Conservation (phyloP, 1,140 invertebrate genomes). For the Eupristina koningsbergeri region DNA sequence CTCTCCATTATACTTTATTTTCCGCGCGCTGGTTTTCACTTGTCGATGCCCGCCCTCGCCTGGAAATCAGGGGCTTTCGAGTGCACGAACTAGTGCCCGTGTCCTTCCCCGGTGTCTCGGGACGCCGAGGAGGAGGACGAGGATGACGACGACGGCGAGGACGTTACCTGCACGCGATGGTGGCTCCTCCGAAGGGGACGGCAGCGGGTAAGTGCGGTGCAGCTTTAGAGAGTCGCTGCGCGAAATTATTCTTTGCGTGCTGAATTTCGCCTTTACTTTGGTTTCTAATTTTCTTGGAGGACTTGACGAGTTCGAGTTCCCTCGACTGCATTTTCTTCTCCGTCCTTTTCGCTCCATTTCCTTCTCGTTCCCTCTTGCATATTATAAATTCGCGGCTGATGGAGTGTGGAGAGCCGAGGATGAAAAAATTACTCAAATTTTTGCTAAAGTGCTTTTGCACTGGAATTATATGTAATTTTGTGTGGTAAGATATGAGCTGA, state of each 20-base stretch:
- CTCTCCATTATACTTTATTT: conserved; percentile 15
- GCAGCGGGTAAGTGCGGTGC: conserved; percentile 2
- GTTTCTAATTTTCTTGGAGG: conserved; percentile 43
- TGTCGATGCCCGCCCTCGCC: not conserved
- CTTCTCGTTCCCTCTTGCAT: not conserved
- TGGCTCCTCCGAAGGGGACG: conserved; percentile 11
- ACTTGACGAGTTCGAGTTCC: not conserved
- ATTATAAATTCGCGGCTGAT: not conserved
- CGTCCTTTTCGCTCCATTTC: not conserved
- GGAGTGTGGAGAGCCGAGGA: not conserved
- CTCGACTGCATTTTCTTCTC: not conserved
- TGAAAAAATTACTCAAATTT: not conserved
- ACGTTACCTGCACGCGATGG: conserved; percentile 44
- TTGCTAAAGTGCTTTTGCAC: not conserved
- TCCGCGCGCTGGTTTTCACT: conserved; percentile 39
- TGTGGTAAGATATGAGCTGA: not conserved
- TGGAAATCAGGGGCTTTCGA: conserved; percentile 45
- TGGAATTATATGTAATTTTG: not conserved
- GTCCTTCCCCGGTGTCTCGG: not conserved
- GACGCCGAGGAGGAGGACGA: too few species aligned
- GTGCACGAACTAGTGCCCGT: conserved; percentile 4
- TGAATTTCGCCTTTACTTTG: not conserved
- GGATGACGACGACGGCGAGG: too few species aligned
- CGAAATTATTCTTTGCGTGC: conserved; percentile 43
- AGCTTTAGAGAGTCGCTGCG: conserved; percentile 6